These are phyloP conservation scores for Acrocephalus scirpaceus DNA, from an alignment of 2,797 vertebrate genomes.

Conservation along the genomic window DNA sequence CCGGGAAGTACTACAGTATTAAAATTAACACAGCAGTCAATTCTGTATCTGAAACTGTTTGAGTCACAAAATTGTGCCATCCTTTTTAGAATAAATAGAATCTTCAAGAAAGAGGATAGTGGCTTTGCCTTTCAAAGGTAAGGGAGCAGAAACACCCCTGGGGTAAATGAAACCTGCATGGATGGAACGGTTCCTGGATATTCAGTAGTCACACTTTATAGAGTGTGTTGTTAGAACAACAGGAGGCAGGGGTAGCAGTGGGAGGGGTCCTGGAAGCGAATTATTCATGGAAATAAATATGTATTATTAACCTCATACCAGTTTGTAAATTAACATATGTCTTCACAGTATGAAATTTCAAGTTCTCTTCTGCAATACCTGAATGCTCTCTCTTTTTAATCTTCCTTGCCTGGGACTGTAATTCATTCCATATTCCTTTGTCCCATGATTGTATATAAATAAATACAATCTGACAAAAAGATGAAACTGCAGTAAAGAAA, in stretches of 20 bases:
- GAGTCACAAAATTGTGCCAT: background rate
- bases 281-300: slow-evolving; percentile 6
- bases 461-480: background rate
- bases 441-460: background rate
- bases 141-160: background rate
- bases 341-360: background rate
- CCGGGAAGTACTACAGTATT: background rate
- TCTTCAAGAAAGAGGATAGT: background rate
- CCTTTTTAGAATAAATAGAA: background rate
- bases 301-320: background rate
- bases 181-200: background rate
- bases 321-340: slow-evolving; percentile 4
- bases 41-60: background rate
- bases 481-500: background rate
- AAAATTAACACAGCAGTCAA: background rate
- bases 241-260: fast-evolving
- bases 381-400: background rate
- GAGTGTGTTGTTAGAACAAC: background rate
- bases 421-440: slow-evolving; percentile 6
- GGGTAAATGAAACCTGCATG: background rate
- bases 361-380: background rate
- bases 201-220: background rate
- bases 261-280: background rate
- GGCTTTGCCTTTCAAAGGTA: background rate
- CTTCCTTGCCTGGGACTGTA: background rate